phyloP scores from a whole-genome alignment of 35 echinoderm and acorn worm species.

The Hemicentrotus pulcherrimus region DNA sequence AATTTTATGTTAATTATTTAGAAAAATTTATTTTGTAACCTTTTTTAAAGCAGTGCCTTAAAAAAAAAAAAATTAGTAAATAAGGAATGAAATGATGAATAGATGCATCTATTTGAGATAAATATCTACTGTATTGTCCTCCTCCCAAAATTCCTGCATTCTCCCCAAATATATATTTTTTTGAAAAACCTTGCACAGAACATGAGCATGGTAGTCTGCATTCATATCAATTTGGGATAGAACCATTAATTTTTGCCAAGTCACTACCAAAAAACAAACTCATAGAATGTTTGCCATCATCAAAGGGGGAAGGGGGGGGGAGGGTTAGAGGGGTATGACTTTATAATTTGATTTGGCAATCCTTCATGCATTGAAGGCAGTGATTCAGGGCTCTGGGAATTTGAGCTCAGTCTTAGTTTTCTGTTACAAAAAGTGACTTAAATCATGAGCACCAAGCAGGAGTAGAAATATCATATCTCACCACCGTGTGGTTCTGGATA shows the following conservation, averaged over 20 bases:
- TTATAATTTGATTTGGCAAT: conserved; percentile 6
- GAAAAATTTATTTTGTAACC: no score
- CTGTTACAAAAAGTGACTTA: background rate
- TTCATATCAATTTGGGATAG: background rate
- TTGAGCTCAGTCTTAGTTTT: background rate
- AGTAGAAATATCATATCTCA: background rate
- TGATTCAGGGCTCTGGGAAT: background rate
- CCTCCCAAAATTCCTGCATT: no score
- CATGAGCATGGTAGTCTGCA: background rate
- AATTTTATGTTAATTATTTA: no score
- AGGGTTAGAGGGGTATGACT: background rate
- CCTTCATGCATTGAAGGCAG: background rate
- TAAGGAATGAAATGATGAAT: background rate
- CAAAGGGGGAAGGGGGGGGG: background rate
- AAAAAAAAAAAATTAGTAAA: no score
- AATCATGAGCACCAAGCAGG: background rate
- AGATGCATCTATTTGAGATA: background rate
- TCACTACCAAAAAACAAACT: background rate
- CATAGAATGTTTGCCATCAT: background rate
- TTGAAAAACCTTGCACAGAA: no score
- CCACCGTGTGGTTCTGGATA: background rate
- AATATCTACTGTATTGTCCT: background rate
- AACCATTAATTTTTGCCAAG: background rate
- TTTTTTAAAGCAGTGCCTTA: no score
- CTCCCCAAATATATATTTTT: no score